Evolutionary conservation across 1,140 invertebrate species (phyloP).

Genomic region (Leptonema lineaticorne): DNA sequence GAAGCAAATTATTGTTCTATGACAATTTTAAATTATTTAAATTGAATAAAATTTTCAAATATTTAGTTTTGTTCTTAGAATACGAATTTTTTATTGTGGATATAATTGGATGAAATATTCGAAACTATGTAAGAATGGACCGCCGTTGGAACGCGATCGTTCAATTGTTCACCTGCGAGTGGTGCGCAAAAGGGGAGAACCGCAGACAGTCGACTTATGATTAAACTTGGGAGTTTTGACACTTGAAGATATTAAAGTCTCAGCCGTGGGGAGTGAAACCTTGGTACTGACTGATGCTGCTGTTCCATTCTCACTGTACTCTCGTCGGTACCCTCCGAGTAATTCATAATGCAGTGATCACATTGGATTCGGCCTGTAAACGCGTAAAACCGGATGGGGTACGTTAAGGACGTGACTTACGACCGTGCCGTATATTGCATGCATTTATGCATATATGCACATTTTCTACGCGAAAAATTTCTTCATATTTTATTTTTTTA

Average conservation of each 20-base stretch:
- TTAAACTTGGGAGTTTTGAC: slow-evolving; percentile 42
- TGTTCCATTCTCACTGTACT: neutral
- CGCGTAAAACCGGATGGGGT: neutral
- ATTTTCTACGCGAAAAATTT: too few relatives aligned
- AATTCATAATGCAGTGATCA: slow-evolving; percentile 3
- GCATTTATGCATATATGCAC: too few relatives aligned
- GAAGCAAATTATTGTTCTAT: too few relatives aligned
- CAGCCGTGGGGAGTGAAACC: neutral
- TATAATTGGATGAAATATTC: too few relatives aligned
- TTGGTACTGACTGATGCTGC: neutral
- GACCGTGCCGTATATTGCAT: too few relatives aligned
- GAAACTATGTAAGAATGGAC: too few relatives aligned
- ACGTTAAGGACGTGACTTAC: neutral
- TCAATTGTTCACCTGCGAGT: neutral
- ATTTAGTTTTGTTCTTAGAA: too few relatives aligned
- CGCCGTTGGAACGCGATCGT: neutral
- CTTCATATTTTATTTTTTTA: too few relatives aligned
- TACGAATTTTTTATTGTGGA: too few relatives aligned
- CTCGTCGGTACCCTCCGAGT: neutral
- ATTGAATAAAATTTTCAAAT: too few relatives aligned
- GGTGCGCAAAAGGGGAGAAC: neutral
- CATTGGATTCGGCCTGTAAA: neutral
- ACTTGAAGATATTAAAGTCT: slow-evolving; percentile 33
- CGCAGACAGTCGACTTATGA: slow-evolving; percentile 40
- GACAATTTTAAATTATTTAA: too few relatives aligned